phyloP scores from a whole-genome alignment of 1,140 invertebrate species.

The Drosophila busckii region DNA sequence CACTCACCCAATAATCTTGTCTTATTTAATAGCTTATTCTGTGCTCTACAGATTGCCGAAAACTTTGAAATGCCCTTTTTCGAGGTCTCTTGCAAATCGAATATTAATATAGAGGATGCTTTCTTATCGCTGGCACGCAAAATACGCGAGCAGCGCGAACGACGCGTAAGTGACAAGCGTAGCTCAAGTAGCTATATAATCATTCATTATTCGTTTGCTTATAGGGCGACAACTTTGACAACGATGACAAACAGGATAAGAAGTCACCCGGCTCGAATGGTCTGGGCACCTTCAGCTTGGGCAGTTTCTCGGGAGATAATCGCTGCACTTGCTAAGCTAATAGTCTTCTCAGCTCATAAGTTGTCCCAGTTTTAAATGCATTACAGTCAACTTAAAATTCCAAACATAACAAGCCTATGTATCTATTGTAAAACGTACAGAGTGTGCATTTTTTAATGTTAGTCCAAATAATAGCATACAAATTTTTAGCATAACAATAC shows the following conservation, averaged over 20 bases:
- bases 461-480: conserved; percentile 71
- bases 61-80: conserved; percentile 95
- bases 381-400: conserved; percentile 3
- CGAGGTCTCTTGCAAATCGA: conserved; percentile 94
- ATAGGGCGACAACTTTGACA: conserved; percentile 78
- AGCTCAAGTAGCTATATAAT: background rate
- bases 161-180: conserved; percentile 82
- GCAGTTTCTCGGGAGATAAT: conserved; percentile 70
- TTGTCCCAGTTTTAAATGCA: conserved; percentile 54
- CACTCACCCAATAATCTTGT: background rate
- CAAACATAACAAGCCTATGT: conserved; percentile 11
- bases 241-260: conserved; percentile 74
- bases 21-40: conserved; percentile 6
- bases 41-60: conserved; percentile 86
- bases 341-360: conserved; percentile 26
- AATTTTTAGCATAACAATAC: conserved; percentile 68
- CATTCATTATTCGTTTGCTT: conserved; percentile 1
- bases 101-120: conserved; percentile 93
- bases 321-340: conserved; percentile 72
- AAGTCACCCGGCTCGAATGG: conserved; percentile 78
- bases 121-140: conserved; percentile 89
- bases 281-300: conserved; percentile 74
- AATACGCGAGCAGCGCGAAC: conserved; percentile 88
- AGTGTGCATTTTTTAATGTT: conserved; percentile 72
- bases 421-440: conserved; percentile 58